A percentile compares a stretch with the other conserved stretches of the same genome.
phyloP scores from a whole-genome alignment of 2,113 vertebrate species.

The Octodon degus region DNA sequence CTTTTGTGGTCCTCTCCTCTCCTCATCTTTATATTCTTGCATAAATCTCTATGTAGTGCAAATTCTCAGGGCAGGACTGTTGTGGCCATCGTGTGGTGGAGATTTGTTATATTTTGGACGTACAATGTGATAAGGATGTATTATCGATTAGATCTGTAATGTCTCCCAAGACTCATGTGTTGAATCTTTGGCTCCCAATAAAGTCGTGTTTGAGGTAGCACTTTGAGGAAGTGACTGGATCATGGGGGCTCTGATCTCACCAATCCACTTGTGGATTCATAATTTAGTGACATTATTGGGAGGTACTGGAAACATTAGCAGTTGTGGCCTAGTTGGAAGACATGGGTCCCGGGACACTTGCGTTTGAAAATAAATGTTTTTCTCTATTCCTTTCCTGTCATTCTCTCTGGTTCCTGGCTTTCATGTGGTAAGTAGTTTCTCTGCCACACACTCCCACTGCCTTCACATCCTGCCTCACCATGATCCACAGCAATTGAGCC shows the following conservation, averaged over 20 bases:
- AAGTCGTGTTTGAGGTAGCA: background rate
- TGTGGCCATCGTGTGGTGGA: conserved; percentile 8
- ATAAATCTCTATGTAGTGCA: conserved; percentile 4
- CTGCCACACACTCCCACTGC: background rate
- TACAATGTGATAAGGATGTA: conserved; percentile 22
- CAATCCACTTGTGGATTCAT: background rate
- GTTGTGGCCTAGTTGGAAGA: background rate
- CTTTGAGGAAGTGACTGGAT: background rate
- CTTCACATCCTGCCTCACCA: background rate
- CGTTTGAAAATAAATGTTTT: background rate
- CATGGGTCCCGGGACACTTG: background rate
- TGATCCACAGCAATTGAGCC: background rate
- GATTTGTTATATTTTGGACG: background rate
- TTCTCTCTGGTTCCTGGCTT: background rate
- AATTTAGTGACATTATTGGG: background rate
- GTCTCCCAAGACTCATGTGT: background rate
- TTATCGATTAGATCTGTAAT: background rate
- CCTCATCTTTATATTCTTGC: conserved; percentile 39
- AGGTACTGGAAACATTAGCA: background rate
- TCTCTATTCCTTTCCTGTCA: background rate
- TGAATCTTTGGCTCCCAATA: background rate
- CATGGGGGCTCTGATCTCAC: background rate
- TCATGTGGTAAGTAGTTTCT: background rate
- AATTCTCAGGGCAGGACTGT: conserved; percentile 29
- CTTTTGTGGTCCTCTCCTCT: background rate